phyloP scores from a whole-genome alignment of 2,797 vertebrate genomes.

The Alfaro cultratus region DNA sequence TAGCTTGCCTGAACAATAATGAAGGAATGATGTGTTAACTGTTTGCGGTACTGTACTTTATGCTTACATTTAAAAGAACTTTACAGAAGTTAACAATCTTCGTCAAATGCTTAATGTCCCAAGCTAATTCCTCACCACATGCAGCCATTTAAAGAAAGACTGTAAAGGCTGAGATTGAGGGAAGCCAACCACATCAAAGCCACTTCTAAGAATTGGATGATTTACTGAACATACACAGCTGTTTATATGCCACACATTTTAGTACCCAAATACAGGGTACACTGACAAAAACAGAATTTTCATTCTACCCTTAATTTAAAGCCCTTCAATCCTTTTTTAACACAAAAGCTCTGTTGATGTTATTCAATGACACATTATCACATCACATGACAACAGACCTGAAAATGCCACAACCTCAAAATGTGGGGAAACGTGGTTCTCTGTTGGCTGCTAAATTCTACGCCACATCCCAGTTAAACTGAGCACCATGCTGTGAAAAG shows the following conservation, averaged over 20 bases:
- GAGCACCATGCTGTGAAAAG: constrained; percentile 76
- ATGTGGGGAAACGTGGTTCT: constrained; percentile 67
- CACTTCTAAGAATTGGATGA: constrained; percentile 29
- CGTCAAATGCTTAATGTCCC: constrained; percentile 14
- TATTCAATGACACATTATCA: constrained; percentile 54
- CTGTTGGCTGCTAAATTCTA: constrained; percentile 75
- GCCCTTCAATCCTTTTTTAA: constrained; percentile 2
- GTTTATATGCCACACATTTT: constrained; percentile 42
- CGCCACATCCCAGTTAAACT: constrained; percentile 71
- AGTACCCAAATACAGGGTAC: constrained; percentile 11
- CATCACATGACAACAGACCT: constrained; percentile 60
- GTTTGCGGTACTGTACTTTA: background rate
- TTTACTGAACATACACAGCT: constrained; percentile 30
- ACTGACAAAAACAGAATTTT: constrained; percentile 26
- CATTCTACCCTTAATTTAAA: constrained; percentile 22
- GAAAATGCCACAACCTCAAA: constrained; percentile 47
- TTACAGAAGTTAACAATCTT: constrained; percentile 10
- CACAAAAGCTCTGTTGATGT: constrained; percentile 53
- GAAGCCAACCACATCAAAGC: constrained; percentile 17
- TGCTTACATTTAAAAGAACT: constrained; percentile 7
- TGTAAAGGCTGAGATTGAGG: constrained; percentile 35
- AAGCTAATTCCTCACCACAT: constrained; percentile 21
- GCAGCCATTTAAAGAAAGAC: constrained; percentile 34
- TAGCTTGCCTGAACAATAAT: background rate
- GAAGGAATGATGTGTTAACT: background rate